A percentile compares a stretch with the other conserved stretches of the same genome.
phyloP scores from a whole-genome alignment of 2,797 vertebrate genomes.

The Rhinogobio ventralis region DNA sequence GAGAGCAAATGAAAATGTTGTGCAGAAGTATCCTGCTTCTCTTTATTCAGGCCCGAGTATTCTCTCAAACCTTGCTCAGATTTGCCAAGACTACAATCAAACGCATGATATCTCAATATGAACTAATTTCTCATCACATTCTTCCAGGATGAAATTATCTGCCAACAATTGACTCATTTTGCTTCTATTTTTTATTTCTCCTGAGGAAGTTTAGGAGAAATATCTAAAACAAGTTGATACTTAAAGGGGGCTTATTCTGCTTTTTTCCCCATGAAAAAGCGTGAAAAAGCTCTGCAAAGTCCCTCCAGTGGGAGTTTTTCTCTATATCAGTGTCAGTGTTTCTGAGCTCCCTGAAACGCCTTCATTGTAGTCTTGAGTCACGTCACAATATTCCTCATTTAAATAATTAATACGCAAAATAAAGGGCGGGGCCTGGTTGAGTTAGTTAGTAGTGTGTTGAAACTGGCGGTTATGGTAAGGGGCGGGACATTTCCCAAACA shows the following conservation, averaged over 20 bases:
- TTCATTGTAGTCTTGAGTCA: no score
- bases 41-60: not conserved
- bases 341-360: no score
- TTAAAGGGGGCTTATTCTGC: not conserved
- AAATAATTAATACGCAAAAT: no score
- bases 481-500: not conserved
- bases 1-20: not conserved
- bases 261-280: not conserved
- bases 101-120: not conserved
- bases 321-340: no score
- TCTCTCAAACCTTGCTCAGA: not conserved
- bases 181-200: not conserved
- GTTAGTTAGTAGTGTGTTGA: not conserved
- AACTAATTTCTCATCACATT: not conserved
- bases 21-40: not conserved
- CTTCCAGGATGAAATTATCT: not conserved
- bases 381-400: no score
- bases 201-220: not conserved
- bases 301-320: no score
- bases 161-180: not conserved
- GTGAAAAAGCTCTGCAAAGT: no score
- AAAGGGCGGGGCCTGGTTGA: no score
- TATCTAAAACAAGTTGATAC: not conserved
- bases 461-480: not conserved
- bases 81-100: not conserved